A percentile compares a stretch with the other conserved stretches of the same genome.
phyloP scores from a whole-genome alignment of 2,888 invertebrate genomes.

The Stenodera caucasica region DNA sequence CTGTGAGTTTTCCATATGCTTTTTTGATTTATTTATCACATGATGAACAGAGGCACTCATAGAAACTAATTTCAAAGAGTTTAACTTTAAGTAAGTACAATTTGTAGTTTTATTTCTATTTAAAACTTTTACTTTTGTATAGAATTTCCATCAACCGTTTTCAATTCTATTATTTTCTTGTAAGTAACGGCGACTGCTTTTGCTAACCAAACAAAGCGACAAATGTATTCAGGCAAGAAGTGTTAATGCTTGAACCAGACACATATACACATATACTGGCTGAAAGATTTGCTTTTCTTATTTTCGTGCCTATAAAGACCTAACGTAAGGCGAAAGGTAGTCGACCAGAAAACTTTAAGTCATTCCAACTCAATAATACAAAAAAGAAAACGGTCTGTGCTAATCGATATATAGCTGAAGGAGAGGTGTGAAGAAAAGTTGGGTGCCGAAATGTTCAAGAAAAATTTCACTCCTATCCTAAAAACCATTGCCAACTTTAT shows the following conservation, averaged over 20 bases:
- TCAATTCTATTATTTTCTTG: neutral
- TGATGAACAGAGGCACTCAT: neutral
- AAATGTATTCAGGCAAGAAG: slow-evolving; percentile 15
- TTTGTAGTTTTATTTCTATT: neutral
- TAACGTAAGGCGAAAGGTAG: slow-evolving; percentile 26
- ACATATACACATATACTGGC: neutral
- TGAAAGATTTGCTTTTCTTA: slow-evolving; percentile 32
- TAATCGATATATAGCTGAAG: slow-evolving; percentile 16
- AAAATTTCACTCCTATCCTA: slow-evolving; percentile 26
- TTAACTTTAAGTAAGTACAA: no score
- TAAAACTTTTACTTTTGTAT: neutral
- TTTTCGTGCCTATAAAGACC: slow-evolving; percentile 31
- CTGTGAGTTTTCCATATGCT: neutral
- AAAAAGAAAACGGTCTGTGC: slow-evolving; percentile 15
- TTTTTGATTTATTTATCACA: no score
- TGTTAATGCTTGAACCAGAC: slow-evolving; percentile 13
- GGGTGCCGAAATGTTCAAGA: slow-evolving; percentile 25
- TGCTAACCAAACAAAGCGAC: neutral
- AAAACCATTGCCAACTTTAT: slow-evolving; percentile 13
- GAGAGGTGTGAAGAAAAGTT: slow-evolving; percentile 27
- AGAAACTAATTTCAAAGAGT: no score
- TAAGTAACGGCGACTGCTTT: neutral
- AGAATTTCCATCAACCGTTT: neutral
- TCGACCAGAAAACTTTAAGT: slow-evolving; percentile 21
- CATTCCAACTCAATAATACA: neutral